phyloP scores from a whole-genome alignment of 2,888 invertebrate species.

The Entomobrya proxima region DNA sequence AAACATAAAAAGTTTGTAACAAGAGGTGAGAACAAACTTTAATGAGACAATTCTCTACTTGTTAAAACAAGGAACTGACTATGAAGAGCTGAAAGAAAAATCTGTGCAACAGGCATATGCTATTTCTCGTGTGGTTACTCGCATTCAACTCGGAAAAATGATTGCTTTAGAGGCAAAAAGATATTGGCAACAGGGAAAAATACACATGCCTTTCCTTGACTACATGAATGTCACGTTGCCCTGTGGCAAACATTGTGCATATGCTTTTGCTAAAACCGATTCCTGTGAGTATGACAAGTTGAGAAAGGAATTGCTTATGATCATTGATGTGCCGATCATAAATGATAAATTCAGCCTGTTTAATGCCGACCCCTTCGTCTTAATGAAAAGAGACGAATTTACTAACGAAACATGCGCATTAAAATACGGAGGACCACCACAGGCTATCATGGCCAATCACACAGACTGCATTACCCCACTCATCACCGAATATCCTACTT shows the following conservation, averaged over 20 bases:
- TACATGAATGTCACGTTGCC: conserved; percentile 31
- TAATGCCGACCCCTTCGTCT: not conserved
- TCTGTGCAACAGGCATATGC: not conserved
- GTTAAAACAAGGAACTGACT: not conserved
- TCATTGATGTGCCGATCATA: conserved; percentile 5
- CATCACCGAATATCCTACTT: no score
- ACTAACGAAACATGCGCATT: no score
- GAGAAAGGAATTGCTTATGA: not conserved
- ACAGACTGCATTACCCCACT: no score
- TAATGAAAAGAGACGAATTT: conserved; percentile 15
- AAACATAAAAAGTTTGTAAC: not conserved
- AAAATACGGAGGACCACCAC: no score
- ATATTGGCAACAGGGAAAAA: conserved; percentile 11
- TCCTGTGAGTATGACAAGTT: not conserved
- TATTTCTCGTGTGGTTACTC: not conserved
- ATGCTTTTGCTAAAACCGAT: not conserved
- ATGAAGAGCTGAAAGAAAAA: not conserved
- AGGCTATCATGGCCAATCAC: no score
- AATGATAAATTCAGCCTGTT: conserved; percentile 8
- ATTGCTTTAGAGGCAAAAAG: not conserved
- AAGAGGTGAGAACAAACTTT: not conserved
- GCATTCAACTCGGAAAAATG: not conserved
- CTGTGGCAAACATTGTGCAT: conserved; percentile 27
- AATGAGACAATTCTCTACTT: conserved; percentile 2
- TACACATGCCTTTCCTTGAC: conserved; percentile 20